Conservation (phyloP, 2,113 vertebrate species). For the Chamaetylas fuelleborni region DNA sequence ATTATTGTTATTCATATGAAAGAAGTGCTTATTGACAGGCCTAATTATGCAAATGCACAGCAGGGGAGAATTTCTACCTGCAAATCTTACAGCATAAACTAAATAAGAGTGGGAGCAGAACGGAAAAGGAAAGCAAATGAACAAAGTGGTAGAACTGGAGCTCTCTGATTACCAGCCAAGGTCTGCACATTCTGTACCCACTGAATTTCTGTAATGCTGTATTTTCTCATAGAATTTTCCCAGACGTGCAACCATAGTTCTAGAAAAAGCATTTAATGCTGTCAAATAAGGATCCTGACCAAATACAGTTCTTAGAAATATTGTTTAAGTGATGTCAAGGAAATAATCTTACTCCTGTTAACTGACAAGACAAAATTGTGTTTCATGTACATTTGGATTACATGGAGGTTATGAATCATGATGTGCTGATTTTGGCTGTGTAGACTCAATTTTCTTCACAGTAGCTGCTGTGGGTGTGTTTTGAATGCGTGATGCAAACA, state of each 20-base stretch:
- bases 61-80: conserved; percentile 9
- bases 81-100: not conserved
- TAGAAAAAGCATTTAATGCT: not conserved
- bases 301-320: not conserved
- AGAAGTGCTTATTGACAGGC: not conserved
- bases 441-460: not conserved
- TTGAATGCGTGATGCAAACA: not conserved
- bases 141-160: not conserved
- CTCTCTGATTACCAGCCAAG: not conserved
- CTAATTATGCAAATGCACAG: not conserved
- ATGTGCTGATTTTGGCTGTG: not conserved
- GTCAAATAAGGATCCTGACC: not conserved
- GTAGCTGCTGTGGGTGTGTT: not conserved
- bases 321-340: not conserved
- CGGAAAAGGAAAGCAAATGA: not conserved
- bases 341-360: not conserved
- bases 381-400: not conserved
- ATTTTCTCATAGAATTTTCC: not conserved
- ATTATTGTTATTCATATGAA: conserved; percentile 13
- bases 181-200: not conserved
- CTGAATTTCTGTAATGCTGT: not conserved
- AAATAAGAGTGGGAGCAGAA: not conserved
- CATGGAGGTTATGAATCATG: not conserved
- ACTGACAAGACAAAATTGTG: not conserved
- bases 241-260: not conserved